phyloP scores from a whole-genome alignment of 1,140 invertebrate species.

The Caerostris darwini region DNA sequence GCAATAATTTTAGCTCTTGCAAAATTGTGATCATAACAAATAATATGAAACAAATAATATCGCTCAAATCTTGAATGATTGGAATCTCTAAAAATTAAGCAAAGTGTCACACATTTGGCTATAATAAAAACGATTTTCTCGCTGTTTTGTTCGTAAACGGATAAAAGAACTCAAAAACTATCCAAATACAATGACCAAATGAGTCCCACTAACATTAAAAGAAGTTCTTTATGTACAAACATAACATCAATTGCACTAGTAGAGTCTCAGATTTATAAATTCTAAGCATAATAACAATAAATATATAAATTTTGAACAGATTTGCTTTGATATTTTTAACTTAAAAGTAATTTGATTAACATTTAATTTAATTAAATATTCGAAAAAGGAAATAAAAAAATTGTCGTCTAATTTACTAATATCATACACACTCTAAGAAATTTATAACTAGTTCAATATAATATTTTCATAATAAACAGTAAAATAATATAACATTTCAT shows the following conservation, averaged over 20 bases:
- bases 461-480: conserved; percentile 22
- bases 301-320: conserved; percentile 6
- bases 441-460: conserved; percentile 31
- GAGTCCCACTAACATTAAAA: conserved; percentile 56
- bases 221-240: conserved; percentile 46
- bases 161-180: background rate
- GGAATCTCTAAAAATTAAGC: background rate
- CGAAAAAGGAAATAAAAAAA: background rate
- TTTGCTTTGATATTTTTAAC: background rate
- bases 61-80: background rate
- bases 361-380: conserved; percentile 26
- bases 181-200: conserved; percentile 43
- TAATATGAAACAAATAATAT: background rate
- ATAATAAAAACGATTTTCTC: background rate
- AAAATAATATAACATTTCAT: conserved; percentile 23
- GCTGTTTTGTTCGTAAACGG: background rate
- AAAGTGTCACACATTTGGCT: background rate
- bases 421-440: conserved; percentile 8
- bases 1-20: background rate
- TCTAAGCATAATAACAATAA: conserved; percentile 38
- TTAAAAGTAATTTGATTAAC: conserved; percentile 37
- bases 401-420: background rate
- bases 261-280: background rate
- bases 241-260: conserved; percentile 53
- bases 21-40: background rate